Percentiles rank a stretch among this genome's conserved stretches.
Evolutionary conservation across 2,113 vertebrate species (phyloP).

Genomic region (Tragulus kanchil): DNA sequence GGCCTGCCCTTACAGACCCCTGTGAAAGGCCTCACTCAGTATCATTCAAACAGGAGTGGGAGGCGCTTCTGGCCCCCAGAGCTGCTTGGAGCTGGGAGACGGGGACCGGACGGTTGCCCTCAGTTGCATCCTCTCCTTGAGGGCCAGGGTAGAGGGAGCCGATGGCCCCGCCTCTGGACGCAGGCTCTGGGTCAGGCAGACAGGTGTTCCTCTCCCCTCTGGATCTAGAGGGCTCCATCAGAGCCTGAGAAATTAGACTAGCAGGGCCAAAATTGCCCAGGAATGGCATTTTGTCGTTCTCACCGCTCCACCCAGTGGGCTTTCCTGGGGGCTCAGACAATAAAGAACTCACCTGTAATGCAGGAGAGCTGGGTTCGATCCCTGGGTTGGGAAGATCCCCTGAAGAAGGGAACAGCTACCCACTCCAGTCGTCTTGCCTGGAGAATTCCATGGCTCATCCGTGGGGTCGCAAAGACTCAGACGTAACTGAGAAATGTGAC

Average conservation of each 20-base stretch:
- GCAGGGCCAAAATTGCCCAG: not conserved
- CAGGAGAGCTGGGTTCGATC: too few relatives aligned
- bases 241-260: not conserved
- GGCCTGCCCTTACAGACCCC: not conserved
- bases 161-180: not conserved
- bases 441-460: too few relatives aligned
- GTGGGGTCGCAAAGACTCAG: too few relatives aligned
- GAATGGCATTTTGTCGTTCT: not conserved
- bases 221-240: not conserved
- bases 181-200: not conserved
- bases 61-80: not conserved
- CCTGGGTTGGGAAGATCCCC: too few relatives aligned
- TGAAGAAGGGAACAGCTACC: too few relatives aligned
- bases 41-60: not conserved
- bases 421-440: too few relatives aligned
- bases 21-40: not conserved
- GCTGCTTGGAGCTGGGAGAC: not conserved
- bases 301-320: not conserved
- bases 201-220: not conserved
- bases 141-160: not conserved
- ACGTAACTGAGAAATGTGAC: not conserved
- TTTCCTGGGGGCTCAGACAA: too few relatives aligned
- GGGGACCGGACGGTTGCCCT: fast-evolving
- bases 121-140: not conserved
- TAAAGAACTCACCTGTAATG: too few relatives aligned